Evolutionary conservation across 1,140 invertebrate species (phyloP).

Genomic region (Cydia amplana): DNA sequence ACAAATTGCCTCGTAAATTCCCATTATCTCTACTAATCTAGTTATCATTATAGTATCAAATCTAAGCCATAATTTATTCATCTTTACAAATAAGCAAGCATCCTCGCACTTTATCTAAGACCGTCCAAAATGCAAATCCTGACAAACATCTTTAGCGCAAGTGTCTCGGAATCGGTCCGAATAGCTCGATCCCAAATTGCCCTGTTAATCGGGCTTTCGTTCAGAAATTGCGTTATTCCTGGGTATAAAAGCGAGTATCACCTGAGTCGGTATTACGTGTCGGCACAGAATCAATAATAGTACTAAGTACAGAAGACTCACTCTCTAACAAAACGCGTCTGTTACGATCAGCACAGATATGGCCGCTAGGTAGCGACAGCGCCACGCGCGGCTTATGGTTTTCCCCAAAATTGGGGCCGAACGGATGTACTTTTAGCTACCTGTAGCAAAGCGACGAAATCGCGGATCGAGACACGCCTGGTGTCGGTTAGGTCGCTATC

Average conservation of each 20-base stretch:
- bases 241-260: slow-evolving; percentile 18
- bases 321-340: too few relatives aligned
- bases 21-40: background rate
- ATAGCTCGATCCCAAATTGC: slow-evolving; percentile 29
- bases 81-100: background rate
- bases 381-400: too few relatives aligned
- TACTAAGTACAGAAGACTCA: too few relatives aligned
- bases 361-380: too few relatives aligned
- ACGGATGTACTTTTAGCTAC: too few relatives aligned
- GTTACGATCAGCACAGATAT: too few relatives aligned
- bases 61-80: background rate
- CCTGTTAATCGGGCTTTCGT: slow-evolving; percentile 29
- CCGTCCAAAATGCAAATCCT: slow-evolving; percentile 25
- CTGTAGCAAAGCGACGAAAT: too few relatives aligned
- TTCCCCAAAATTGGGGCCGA: too few relatives aligned
- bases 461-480: too few relatives aligned
- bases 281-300: too few relatives aligned
- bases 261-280: slow-evolving; percentile 16
- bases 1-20: background rate
- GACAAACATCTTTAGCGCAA: slow-evolving; percentile 27
- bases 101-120: background rate
- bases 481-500: slow-evolving; percentile 4
- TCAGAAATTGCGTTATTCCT: slow-evolving; percentile 25
- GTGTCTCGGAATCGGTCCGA: slow-evolving; percentile 12
- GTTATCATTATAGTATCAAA: slow-evolving; percentile 4